These are phyloP conservation scores for Antheraea pernyi DNA, from an alignment of 1,140 invertebrate species.

Conservation along the genomic window DNA sequence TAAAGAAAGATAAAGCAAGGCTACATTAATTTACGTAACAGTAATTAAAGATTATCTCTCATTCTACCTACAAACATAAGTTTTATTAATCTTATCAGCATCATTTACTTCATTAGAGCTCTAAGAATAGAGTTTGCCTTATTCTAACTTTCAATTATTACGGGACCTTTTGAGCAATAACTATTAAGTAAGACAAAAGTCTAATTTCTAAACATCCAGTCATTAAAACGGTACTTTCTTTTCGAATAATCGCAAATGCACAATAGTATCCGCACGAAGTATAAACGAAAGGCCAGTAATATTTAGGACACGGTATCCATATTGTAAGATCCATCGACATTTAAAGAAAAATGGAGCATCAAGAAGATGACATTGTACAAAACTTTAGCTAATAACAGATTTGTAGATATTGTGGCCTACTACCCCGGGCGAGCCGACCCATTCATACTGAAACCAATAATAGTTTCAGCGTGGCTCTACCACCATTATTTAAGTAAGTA, in stretches of 20 bases:
- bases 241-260: constrained; percentile 36
- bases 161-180: constrained; percentile 6
- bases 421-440: too few species aligned
- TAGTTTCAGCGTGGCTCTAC: too few species aligned
- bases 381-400: constrained; percentile 17
- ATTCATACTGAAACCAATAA: too few species aligned
- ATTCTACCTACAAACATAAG: too few species aligned
- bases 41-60: too few species aligned
- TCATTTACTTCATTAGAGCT: neutral
- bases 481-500: too few species aligned
- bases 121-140: neutral
- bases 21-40: too few species aligned
- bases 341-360: constrained; percentile 18
- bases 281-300: constrained; percentile 18
- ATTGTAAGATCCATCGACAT: constrained; percentile 26
- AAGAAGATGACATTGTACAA: constrained; percentile 29
- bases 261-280: constrained; percentile 19
- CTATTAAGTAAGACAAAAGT: neutral
- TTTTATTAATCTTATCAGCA: neutral
- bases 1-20: too few species aligned
- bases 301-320: constrained; percentile 28
- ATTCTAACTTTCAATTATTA: constrained; percentile 14
- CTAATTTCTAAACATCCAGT: constrained; percentile 21
- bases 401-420: too few species aligned
- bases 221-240: constrained; percentile 33